Base-by-base conservation (phyloP, 2,888 invertebrate species). In the Chrysopilus asiliformis region DNA sequence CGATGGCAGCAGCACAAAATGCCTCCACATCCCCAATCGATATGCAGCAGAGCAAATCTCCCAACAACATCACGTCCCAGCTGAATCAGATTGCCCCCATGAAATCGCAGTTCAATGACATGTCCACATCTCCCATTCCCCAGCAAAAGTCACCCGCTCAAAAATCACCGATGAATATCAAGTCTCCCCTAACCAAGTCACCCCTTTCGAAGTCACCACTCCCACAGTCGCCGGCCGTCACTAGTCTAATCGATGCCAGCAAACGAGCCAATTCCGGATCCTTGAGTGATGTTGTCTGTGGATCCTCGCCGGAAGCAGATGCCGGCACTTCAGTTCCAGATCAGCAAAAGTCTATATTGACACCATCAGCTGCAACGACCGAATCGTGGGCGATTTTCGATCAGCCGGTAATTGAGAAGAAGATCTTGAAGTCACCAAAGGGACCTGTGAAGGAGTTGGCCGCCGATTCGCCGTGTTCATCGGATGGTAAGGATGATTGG, bases 401-500 rank as follows among this genome's bases (percentile, higher is more conserved):
- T 41, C 18, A 31, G 18, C 18, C 16, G 17, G 42, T 29, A 43
- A 5, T 6, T 12, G 13, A 10, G n/a, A 24, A 15, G 26, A 24
- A 17, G 16, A 29, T 16, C 13, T 17, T 18, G 2, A 46, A 46
- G 42, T 43, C 48, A 36, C 36, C 43, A 7, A 49, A 49, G 27
- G 36, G 44, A 34, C 36, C 44, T 25, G 39, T 43, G 10, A 56
- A 53, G 36, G 62, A 63, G 31, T 56, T 60, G 7, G 53, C 61
- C 2, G 69, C 71, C 2, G 76, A 76, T 3, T 81, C 82, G 2
- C 80, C 77, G 1, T 82, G 80, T 71, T 84, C 84, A 1, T 80
- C 81, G 2, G 84, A 84, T 62, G 79, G 79, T 1, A 74, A 74
- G 35, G 75, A 77, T 22, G 69, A 70, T 10, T 71, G 68, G 66